phyloP scores from a whole-genome alignment of 2,113 vertebrate species.

The Balaeniceps rex region DNA sequence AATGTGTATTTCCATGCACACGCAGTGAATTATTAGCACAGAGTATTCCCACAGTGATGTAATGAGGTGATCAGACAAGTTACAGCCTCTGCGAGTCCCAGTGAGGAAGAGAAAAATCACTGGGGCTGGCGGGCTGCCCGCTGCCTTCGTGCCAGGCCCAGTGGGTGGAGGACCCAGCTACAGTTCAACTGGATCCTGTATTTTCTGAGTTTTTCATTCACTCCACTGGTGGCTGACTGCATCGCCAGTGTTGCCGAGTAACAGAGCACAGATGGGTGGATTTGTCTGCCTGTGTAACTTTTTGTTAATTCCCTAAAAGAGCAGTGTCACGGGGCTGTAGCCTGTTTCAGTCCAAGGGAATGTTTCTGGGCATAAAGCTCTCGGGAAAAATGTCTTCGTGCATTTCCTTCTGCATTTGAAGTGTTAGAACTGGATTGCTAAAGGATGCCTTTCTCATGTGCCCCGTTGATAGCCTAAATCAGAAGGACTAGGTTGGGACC shows the following conservation, averaged over 20 bases:
- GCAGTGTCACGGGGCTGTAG: fast-evolving
- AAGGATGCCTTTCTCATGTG: not conserved
- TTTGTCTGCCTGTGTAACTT: not conserved
- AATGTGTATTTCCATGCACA: not conserved
- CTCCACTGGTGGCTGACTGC: not conserved
- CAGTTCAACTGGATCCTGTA: not conserved
- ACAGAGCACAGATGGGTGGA: fast-evolving
- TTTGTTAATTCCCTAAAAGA: not conserved
- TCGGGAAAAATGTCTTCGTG: not conserved
- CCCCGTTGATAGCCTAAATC: fast-evolving
- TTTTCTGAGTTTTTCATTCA: not conserved
- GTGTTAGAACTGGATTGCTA: not conserved
- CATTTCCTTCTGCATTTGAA: not conserved
- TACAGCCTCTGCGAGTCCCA: not conserved
- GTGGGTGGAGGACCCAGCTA: not conserved
- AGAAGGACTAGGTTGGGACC: not conserved
- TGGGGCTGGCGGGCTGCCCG: not conserved
- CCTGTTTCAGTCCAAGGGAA: not conserved
- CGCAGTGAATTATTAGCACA: fast-evolving
- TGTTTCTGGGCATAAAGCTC: not conserved
- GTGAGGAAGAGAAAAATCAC: not conserved
- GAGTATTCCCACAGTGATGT: not conserved
- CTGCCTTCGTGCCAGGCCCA: not conserved
- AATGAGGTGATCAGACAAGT: not conserved
- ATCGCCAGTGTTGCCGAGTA: fast-evolving